phyloP scores from a whole-genome alignment of 2,888 invertebrate genomes.

The Conus canariensis region DNA sequence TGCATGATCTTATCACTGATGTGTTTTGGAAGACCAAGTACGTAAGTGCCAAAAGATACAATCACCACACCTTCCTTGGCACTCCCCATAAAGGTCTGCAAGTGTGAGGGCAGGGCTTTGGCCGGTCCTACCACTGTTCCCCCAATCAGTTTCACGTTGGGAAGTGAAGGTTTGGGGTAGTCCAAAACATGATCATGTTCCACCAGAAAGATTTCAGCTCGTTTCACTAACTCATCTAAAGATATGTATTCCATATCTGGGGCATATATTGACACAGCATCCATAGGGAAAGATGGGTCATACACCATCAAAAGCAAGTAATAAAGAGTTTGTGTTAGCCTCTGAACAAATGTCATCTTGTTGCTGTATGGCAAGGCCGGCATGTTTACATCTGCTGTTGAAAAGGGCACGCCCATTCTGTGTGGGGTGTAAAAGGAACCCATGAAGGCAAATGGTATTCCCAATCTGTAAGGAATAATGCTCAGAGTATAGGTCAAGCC shows the following conservation, averaged over 20 bases:
- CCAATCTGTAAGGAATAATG: neutral
- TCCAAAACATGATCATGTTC: conserved; percentile 52
- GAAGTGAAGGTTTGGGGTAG: conserved; percentile 49
- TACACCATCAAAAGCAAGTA: neutral
- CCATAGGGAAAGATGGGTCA: neutral
- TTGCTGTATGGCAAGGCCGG: neutral
- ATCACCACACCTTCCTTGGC: conserved; percentile 54
- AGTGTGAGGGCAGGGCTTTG: conserved; percentile 50
- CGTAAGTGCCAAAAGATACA: conserved; percentile 55
- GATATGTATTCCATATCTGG: conserved; percentile 38
- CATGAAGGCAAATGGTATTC: neutral
- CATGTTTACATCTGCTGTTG: neutral
- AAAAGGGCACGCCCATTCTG: neutral
- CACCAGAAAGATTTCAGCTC: conserved; percentile 51
- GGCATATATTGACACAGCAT: conserved; percentile 33
- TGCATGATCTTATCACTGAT: conserved; percentile 36
- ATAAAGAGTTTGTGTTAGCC: neutral
- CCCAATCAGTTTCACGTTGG: conserved; percentile 53
- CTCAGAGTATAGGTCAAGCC: neutral
- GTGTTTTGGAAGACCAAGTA: conserved; percentile 30
- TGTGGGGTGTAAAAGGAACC: neutral
- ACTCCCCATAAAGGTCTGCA: conserved; percentile 51
- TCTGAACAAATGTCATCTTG: neutral
- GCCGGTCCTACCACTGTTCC: conserved; percentile 51
- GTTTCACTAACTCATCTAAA: conserved; percentile 27